A percentile compares a stretch with the other conserved stretches of the same genome.
Evolutionary conservation across 2,888 invertebrate species (phyloP).

Genomic region (Rhingia campestris): DNA sequence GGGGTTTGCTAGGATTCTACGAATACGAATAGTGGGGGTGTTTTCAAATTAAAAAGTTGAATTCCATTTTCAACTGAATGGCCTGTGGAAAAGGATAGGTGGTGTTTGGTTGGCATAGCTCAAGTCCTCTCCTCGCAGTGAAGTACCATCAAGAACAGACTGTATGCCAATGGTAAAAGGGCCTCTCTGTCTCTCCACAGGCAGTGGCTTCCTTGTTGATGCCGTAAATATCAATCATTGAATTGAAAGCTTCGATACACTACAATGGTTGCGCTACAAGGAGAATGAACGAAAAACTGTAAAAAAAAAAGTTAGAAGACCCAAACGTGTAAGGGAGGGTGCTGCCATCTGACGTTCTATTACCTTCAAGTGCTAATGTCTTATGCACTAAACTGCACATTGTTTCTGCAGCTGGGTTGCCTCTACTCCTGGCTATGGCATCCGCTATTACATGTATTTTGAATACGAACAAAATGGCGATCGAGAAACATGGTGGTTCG

Average conservation of each 20-base stretch:
- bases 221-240: constrained; percentile 68
- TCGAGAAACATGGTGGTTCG: neutral
- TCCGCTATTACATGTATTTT: constrained; percentile 19
- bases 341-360: constrained; percentile 40
- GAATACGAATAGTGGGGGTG: constrained; percentile 14
- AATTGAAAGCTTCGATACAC: constrained; percentile 62
- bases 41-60: constrained; percentile 71
- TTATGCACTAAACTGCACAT: constrained; percentile 54
- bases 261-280: constrained; percentile 17
- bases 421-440: too few relatives aligned
- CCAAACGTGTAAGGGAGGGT: neutral
- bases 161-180: constrained; percentile 34
- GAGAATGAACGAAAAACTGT: neutral
- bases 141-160: constrained; percentile 58
- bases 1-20: neutral
- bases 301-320: neutral
- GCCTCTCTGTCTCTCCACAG: constrained; percentile 4
- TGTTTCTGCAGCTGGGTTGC: constrained; percentile 33
- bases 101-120: constrained; percentile 17
- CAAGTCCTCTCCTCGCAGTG: constrained; percentile 24
- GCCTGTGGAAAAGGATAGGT: constrained; percentile 1
- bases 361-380: constrained; percentile 63
- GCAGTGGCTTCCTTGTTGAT: constrained; percentile 42
- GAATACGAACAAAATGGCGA: constrained; percentile 40
- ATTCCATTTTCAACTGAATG: constrained; percentile 58